A percentile compares a stretch with the other conserved stretches of the same genome.
Evolutionary conservation across 2,888 invertebrate species (phyloP).

Genomic region (Perizoma affinitatum): DNA sequence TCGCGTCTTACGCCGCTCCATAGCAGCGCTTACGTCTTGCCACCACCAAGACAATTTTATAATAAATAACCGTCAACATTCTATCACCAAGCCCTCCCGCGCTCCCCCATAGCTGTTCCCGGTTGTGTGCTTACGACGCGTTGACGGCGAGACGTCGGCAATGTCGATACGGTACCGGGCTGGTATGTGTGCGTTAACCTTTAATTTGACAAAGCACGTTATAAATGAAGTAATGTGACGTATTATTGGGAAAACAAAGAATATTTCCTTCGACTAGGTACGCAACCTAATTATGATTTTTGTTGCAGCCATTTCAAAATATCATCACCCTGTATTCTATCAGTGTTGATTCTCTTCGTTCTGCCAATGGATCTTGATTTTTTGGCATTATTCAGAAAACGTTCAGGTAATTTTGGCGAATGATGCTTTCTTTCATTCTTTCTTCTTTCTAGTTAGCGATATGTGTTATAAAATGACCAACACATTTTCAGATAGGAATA

Average conservation of each 20-base stretch:
- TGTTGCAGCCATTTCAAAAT: constrained; percentile 53
- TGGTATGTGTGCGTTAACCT: background rate
- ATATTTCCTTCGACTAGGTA: background rate
- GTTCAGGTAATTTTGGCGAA: constrained; percentile 41
- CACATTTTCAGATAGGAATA: constrained; percentile 36
- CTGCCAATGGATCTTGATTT: constrained; percentile 56
- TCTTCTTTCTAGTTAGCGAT: too few relatives aligned
- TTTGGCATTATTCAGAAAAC: constrained; percentile 52
- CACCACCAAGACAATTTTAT: too few relatives aligned
- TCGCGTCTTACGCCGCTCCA: too few relatives aligned
- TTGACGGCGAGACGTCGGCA: too few relatives aligned
- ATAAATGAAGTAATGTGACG: background rate
- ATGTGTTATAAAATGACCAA: background rate
- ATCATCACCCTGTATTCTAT: constrained; percentile 54
- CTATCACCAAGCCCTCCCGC: too few relatives aligned
- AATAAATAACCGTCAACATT: too few relatives aligned
- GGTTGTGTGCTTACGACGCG: too few relatives aligned
- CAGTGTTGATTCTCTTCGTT: constrained; percentile 55
- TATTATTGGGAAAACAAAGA: background rate
- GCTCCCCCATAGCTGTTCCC: too few relatives aligned
- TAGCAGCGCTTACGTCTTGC: too few relatives aligned
- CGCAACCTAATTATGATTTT: background rate
- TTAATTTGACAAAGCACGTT: background rate
- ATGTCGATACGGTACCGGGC: too few relatives aligned
- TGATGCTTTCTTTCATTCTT: too few relatives aligned